Conservation (phyloP, 2,888 invertebrate genomes). For the Lasioglossum pauxillum region DNA sequence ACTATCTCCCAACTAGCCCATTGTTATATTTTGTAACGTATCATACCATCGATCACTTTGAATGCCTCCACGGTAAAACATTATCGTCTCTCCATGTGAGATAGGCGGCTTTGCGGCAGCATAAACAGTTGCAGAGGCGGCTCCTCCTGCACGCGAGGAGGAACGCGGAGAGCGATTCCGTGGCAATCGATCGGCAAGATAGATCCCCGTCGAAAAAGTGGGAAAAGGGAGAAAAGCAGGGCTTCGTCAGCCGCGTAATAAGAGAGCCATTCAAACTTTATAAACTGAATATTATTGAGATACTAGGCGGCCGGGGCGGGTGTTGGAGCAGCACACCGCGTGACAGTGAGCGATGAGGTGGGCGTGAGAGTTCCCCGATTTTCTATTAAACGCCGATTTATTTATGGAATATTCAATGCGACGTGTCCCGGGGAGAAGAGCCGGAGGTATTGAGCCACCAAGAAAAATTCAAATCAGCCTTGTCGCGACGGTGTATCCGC, state of each 20-base stretch:
- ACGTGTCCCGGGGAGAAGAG: slow-evolving; percentile 62
- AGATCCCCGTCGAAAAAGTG: slow-evolving; percentile 16
- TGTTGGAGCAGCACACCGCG: slow-evolving; percentile 34
- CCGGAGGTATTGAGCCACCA: slow-evolving; percentile 50
- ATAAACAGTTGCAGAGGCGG: neutral
- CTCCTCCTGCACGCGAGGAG: neutral
- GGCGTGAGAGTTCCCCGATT: slow-evolving; percentile 71
- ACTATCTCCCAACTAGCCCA: neutral
- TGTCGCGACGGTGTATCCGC: slow-evolving; percentile 56
- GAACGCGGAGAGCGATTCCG: neutral
- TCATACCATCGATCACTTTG: neutral
- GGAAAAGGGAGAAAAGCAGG: slow-evolving; percentile 15
- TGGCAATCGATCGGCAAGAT: slow-evolving; percentile 10
- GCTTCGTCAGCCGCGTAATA: slow-evolving; percentile 66
- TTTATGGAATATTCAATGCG: slow-evolving; percentile 83
- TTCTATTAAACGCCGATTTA: slow-evolving; percentile 83
- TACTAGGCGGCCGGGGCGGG: slow-evolving; percentile 62
- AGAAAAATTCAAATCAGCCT: slow-evolving; percentile 79
- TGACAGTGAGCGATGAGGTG: slow-evolving; percentile 81
- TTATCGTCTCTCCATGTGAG: neutral
- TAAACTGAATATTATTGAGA: slow-evolving; percentile 83
- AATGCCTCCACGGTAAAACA: slow-evolving; percentile 1
- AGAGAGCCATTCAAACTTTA: slow-evolving; percentile 79
- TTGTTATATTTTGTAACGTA: neutral
- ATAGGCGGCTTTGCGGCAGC: neutral